Conservation (phyloP, 2,797 vertebrate genomes). For the Syngnathus acus region DNA sequence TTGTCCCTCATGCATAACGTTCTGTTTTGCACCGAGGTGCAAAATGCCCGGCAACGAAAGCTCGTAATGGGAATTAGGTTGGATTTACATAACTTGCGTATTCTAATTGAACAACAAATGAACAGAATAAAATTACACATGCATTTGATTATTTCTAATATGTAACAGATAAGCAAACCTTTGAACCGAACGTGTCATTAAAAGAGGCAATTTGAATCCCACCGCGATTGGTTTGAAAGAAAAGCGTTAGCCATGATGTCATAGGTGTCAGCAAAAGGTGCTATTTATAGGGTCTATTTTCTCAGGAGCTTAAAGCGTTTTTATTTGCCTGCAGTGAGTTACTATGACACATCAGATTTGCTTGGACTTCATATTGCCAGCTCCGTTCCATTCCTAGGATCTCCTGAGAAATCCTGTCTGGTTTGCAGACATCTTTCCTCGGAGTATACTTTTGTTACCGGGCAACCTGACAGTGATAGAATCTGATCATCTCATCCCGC, state of each 20-base stretch:
- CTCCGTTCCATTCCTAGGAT: conserved; percentile 8
- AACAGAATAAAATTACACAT: background rate
- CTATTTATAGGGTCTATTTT: too few species aligned
- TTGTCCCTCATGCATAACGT: background rate
- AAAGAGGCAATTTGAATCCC: too few species aligned
- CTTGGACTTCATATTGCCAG: too few species aligned
- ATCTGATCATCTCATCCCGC: conserved; percentile 59
- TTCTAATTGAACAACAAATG: background rate
- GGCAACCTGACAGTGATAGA: conserved; percentile 60
- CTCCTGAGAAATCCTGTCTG: conserved; percentile 47
- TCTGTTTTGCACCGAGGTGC: background rate
- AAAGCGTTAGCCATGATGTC: too few species aligned
- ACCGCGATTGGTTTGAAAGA: too few species aligned
- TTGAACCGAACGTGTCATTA: too few species aligned
- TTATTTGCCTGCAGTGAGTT: too few species aligned
- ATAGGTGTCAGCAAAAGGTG: too few species aligned
- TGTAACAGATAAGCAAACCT: too few species aligned
- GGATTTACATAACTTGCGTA: background rate
- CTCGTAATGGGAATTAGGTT: background rate
- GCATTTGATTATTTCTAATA: too few species aligned
- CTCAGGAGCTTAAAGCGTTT: too few species aligned
- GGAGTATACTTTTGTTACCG: conserved; percentile 56
- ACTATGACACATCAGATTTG: too few species aligned
- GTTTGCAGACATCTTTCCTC: conserved; percentile 35
- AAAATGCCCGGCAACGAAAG: background rate